Percentiles rank a stretch among this genome's conserved stretches.
phyloP scores from a whole-genome alignment of 2,113 vertebrate genomes.

The Caloenas nicobarica region DNA sequence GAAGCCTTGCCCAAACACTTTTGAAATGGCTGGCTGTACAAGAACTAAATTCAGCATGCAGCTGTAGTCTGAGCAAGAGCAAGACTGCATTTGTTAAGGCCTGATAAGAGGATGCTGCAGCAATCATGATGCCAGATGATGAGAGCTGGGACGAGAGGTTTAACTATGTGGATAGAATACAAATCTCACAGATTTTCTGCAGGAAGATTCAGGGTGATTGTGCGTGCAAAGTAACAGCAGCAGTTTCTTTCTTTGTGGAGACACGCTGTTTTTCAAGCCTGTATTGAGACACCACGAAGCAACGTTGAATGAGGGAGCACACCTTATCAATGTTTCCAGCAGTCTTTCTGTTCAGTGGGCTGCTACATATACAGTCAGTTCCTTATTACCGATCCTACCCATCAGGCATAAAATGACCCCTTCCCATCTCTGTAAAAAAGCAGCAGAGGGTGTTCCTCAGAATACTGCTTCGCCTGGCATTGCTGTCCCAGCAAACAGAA shows the following conservation, averaged over 20 bases:
- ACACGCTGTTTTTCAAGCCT: not conserved
- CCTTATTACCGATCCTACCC: not conserved
- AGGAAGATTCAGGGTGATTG: not conserved
- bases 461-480: not conserved
- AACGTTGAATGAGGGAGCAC: not conserved
- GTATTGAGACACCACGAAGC: not conserved
- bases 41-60: conserved; percentile 1
- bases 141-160: not conserved
- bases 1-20: not conserved
- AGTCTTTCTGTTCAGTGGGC: not conserved
- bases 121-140: not conserved
- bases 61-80: not conserved
- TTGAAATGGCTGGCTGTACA: not conserved
- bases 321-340: not conserved
- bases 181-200: not conserved
- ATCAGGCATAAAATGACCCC: not conserved
- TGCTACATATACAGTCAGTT: not conserved
- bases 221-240: not conserved
- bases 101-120: conserved; percentile 31
- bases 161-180: not conserved
- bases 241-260: not conserved
- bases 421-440: not conserved
- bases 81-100: not conserved
- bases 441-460: not conserved
- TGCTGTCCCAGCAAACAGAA: not conserved